Evolutionary conservation across 92 coral and sea anemone genomes (phyloP).

Genomic region (Epizoanthus illoricatus): DNA sequence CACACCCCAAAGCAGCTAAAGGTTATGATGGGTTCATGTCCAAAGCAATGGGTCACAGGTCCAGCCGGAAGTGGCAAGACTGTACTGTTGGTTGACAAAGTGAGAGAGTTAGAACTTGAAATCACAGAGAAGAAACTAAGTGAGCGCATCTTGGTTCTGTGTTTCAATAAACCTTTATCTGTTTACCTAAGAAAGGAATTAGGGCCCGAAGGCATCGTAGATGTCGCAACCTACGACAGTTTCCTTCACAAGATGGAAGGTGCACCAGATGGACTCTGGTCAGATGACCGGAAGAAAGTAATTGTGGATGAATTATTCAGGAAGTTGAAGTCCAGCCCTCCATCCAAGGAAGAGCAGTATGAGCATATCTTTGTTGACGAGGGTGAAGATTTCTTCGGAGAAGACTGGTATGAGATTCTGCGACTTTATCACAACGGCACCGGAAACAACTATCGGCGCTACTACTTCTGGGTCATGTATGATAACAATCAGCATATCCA

Average conservation of each 20-base stretch:
- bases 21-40: not conserved
- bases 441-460: not conserved
- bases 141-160: constrained; percentile 49
- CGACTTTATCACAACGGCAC: constrained; percentile 18
- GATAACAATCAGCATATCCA: constrained; percentile 53
- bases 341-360: constrained; percentile 1
- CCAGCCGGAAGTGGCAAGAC: constrained; percentile 76
- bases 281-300: not conserved
- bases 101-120: constrained; percentile 19
- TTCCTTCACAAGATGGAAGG: not conserved
- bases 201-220: not conserved
- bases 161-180: constrained; percentile 40
- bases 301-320: not conserved
- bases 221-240: constrained; percentile 31
- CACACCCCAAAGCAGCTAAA: constrained; percentile 38
- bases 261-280: not conserved
- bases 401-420: constrained; percentile 42
- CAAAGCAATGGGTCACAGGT: constrained; percentile 60
- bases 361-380: constrained; percentile 71
- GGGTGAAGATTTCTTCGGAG: constrained; percentile 50
- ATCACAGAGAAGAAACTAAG: not conserved
- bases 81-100: constrained; percentile 48
- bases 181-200: not conserved
- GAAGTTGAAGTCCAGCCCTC: not conserved
- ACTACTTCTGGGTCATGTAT: constrained; percentile 55